Evolutionary conservation across 2,888 invertebrate species (phyloP), one percentile per base, ranked within the genome.

Genomic region (Thyatira batis): DNA sequence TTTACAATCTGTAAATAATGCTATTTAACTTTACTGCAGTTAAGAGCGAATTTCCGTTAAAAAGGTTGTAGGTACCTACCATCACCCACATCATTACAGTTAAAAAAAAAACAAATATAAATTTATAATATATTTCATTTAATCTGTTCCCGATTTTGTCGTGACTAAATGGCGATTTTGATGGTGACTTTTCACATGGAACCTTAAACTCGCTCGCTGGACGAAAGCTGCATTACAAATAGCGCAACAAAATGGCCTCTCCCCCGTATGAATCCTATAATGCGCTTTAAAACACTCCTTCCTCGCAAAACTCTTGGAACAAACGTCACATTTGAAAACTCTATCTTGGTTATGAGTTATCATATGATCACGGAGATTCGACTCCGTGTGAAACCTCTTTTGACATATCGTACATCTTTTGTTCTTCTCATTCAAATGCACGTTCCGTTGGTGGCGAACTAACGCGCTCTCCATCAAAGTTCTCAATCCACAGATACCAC

Each of bases 381-480:
- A 70, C 11, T 58, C 52, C 0, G 63, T 73, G 57, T 54, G 62
- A 55, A 79, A 82, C n/a, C 57, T 64, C 54, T 78, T 78, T 0
- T 69, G 60, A 33, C 76, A 78, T 4, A 71, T 21, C 2, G 43
- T 44, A 48, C 78, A 79, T 1, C 33, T 52, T 9, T 60, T 62
- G 25, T 68, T 64, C 50, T 64, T 75, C 28, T 78, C 76, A 8
- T 62, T 70, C 30, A 75, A 54, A 52, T 77, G 76, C 0, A 74
- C 73, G 4, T 68, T 72, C 1, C 71, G 60, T 43, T 75, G 76
- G 27, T 78, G 77, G 0, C 68, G 61, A 3, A 68, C 45, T 23
- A 67, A 23, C 3, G 56, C 53, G 56, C 63, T 60, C 45, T 70
- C 54, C 44, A 60, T 59, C n/a, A 61, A 2, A 0, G 64, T 55